Conservation (phyloP, 2,888 invertebrate genomes). For the Xestia sexstrigata region DNA sequence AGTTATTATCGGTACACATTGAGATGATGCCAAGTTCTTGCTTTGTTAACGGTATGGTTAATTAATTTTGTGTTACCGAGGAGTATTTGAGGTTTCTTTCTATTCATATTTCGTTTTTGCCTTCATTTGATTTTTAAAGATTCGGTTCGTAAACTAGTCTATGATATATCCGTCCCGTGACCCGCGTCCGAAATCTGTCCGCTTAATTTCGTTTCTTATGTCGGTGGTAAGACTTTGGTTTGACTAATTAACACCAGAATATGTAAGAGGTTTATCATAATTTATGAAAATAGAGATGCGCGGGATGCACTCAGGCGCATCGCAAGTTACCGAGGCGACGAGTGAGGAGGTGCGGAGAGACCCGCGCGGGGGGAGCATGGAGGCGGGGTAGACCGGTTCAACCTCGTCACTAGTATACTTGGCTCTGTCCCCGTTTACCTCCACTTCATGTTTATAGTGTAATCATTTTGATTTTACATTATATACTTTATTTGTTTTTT, state of each 20-base stretch:
- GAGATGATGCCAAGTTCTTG: slow-evolving; percentile 5
- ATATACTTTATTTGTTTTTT: slow-evolving; percentile 48
- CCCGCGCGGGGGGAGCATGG: slow-evolving; percentile 42
- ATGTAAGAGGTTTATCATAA: slow-evolving; percentile 67
- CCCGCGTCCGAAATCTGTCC: background rate
- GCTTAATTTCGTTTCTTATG: background rate
- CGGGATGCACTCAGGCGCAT: slow-evolving; percentile 80
- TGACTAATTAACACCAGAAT: slow-evolving; percentile 13
- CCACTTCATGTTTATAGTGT: slow-evolving; percentile 73
- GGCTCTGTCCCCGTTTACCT: slow-evolving; percentile 83
- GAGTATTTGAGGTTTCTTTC: background rate
- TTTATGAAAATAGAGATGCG: slow-evolving; percentile 76
- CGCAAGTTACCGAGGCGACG: slow-evolving; percentile 66
- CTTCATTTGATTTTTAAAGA: background rate
- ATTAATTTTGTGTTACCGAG: background rate
- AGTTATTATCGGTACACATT: slow-evolving; percentile 14
- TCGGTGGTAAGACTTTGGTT: background rate
- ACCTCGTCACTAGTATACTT: slow-evolving; percentile 78
- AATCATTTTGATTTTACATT: slow-evolving; percentile 61
- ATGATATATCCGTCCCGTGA: background rate
- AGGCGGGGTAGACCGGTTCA: slow-evolving; percentile 77
- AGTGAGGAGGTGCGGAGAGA: slow-evolving; percentile 62
- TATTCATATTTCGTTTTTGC: background rate
- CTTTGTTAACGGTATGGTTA: background rate
- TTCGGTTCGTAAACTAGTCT: background rate